Conservation (phyloP, 2,113 vertebrate species). For the Eupsittula cactorum region DNA sequence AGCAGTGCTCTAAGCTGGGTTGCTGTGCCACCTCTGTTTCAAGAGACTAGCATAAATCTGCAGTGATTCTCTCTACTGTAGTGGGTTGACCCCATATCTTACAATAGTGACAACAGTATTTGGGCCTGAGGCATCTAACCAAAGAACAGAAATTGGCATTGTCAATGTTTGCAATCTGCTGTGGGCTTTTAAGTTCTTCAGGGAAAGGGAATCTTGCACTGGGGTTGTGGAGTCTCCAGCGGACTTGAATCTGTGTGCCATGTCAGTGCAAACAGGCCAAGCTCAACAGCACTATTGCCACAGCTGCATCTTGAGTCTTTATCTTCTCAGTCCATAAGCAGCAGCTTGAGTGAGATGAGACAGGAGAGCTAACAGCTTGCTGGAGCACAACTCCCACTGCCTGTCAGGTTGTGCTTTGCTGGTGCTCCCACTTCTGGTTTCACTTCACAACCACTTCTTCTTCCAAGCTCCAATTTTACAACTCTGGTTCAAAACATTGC, state of each 20-base stretch:
- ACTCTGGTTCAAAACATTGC: neutral
- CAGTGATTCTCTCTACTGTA: neutral
- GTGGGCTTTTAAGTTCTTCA: neutral
- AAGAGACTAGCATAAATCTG: neutral
- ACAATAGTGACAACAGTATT: neutral
- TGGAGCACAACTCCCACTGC: neutral
- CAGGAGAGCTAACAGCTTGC: neutral
- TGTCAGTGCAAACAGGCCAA: fast-evolving
- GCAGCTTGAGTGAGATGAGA: neutral
- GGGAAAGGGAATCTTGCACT: neutral
- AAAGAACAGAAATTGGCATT: neutral
- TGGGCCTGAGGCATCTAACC: neutral
- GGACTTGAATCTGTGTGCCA: neutral
- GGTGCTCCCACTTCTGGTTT: neutral
- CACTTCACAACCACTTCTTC: neutral
- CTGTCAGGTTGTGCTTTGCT: neutral
- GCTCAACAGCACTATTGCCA: neutral
- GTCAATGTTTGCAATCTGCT: neutral
- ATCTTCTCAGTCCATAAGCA: neutral
- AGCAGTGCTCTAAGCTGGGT: neutral
- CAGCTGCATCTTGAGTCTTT: neutral
- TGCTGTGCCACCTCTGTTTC: neutral
- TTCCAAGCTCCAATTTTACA: neutral
- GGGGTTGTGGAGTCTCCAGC: neutral
- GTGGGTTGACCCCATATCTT: neutral